Percentiles rank a stretch among this genome's conserved stretches.
Conservation (phyloP, 2,113 vertebrate genomes). For the Tupaia tana region DNA sequence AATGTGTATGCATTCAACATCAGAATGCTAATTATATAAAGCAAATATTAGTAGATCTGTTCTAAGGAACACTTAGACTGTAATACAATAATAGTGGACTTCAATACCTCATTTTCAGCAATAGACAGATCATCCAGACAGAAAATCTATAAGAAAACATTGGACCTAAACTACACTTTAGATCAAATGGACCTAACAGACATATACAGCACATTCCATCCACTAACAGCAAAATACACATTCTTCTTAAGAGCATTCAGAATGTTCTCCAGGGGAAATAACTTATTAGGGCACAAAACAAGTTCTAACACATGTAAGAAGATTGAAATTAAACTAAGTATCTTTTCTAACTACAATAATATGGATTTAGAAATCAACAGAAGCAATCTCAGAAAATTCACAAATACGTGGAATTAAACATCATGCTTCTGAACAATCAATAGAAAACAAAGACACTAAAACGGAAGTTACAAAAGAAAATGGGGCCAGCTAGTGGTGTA, state of each 20-base stretch:
- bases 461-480: background rate
- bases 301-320: background rate
- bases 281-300: background rate
- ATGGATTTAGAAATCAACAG: background rate
- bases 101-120: background rate
- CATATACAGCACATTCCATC: background rate
- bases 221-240: background rate
- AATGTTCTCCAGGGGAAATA: background rate
- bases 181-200: background rate
- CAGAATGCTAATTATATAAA: background rate
- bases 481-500: no score
- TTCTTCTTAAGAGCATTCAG: background rate
- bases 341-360: background rate
- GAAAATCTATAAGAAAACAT: background rate
- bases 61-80: background rate
- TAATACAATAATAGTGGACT: no score
- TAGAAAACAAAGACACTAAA: background rate
- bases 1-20: background rate
- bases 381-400: background rate
- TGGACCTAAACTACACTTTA: background rate
- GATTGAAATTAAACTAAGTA: background rate
- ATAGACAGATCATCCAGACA: background rate
- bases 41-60: background rate
- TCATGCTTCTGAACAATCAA: background rate
- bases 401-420: background rate